These are phyloP conservation scores for Leuciscus idus DNA, from an alignment of 2,113 vertebrate genomes.

Conservation along the genomic window DNA sequence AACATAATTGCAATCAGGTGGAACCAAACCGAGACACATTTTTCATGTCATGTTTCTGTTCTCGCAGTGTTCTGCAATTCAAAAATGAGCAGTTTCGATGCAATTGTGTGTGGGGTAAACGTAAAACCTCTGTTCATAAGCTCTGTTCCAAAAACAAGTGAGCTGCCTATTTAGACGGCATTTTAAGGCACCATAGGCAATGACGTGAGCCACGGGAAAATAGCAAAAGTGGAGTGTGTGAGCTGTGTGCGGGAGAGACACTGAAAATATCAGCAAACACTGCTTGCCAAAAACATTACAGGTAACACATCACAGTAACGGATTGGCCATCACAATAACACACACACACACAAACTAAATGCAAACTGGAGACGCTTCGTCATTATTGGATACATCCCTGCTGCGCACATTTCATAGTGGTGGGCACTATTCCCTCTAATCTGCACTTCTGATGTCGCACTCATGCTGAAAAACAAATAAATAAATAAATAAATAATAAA, in stretches of 20 bases:
- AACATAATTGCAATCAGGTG: conserved; percentile 38
- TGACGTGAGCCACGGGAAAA: background rate
- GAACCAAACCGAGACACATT: conserved; percentile 39
- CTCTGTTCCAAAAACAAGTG: background rate
- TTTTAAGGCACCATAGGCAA: background rate
- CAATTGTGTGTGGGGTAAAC: background rate
- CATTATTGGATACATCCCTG: background rate
- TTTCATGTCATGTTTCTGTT: conserved; percentile 33
- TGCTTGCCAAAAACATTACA: background rate
- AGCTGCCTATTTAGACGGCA: background rate
- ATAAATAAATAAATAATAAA: no score
- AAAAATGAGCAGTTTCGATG: background rate
- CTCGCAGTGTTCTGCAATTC: background rate
- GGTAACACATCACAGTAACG: background rate
- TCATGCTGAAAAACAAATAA: background rate
- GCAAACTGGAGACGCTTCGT: background rate
- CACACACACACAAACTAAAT: background rate
- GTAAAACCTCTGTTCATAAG: background rate
- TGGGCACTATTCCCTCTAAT: background rate
- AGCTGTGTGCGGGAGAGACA: background rate
- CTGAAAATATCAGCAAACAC: background rate
- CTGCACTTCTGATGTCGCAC: background rate
- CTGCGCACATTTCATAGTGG: background rate
- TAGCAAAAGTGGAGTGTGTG: background rate
- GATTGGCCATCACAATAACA: background rate